Conservation (phyloP, 2,888 invertebrate species). For the Plagiodera versicolora region DNA sequence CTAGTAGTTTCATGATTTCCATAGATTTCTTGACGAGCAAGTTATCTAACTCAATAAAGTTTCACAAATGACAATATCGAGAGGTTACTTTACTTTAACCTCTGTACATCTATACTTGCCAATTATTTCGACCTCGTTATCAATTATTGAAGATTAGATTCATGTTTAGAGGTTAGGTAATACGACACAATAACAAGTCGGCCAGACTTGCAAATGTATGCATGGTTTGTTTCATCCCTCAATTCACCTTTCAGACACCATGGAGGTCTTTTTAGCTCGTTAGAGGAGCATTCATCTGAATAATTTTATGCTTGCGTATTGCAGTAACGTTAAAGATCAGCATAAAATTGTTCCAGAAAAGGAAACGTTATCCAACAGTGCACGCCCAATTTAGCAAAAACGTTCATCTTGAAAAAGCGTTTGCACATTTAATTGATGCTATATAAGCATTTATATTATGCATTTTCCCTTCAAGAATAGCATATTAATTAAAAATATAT, state of each 20-base stretch:
- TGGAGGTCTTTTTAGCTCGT: too few relatives aligned
- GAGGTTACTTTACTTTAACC: not conserved
- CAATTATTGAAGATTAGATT: not conserved
- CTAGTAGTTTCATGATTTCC: too few relatives aligned
- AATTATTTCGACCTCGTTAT: not conserved
- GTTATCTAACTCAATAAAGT: too few relatives aligned
- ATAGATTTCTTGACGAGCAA: too few relatives aligned
- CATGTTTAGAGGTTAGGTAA: not conserved
- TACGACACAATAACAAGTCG: too few relatives aligned
- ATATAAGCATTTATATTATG: not conserved
- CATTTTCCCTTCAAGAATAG: slow-evolving; percentile 8
- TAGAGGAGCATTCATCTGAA: too few relatives aligned
- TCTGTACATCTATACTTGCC: not conserved
- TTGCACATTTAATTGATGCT: not conserved
- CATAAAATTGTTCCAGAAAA: not conserved
- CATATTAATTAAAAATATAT: slow-evolving; percentile 8
- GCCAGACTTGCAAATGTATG: too few relatives aligned
- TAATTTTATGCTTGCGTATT: too few relatives aligned
- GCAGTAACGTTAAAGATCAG: too few relatives aligned
- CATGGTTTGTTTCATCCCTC: too few relatives aligned
- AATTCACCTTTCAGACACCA: too few relatives aligned
- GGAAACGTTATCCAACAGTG: not conserved
- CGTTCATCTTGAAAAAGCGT: not conserved
- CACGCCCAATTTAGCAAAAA: not conserved
- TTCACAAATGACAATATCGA: not conserved